Evolutionary conservation across 2,888 invertebrate species (phyloP).

Genomic region (Kuschelorhynchus macadamiae): DNA sequence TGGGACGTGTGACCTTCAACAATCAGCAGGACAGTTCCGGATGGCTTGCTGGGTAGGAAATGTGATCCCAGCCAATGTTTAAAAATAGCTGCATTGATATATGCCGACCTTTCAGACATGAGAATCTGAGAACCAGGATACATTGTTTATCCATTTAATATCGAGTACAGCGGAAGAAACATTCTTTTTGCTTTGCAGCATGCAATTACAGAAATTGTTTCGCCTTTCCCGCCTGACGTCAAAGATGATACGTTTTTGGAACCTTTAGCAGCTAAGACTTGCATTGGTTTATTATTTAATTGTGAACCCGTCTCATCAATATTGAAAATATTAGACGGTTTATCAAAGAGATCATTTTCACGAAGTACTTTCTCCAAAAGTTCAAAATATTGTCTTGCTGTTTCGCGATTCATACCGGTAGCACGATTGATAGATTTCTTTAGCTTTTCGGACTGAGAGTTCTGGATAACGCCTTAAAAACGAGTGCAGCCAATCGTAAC

Average conservation of each 20-base stretch:
- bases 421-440: too few species aligned
- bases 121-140: neutral
- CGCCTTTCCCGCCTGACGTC: constrained; percentile 45
- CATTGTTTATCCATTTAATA: constrained; percentile 47
- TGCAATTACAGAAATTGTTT: constrained; percentile 40
- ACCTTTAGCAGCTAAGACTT: constrained; percentile 9
- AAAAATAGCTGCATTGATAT: constrained; percentile 2
- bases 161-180: constrained; percentile 42
- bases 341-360: too few species aligned
- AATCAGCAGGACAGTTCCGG: neutral
- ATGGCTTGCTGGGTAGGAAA: neutral
- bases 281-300: constrained; percentile 26
- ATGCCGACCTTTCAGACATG: constrained; percentile 18
- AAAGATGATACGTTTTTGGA: constrained; percentile 28
- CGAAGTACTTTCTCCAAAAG: too few species aligned
- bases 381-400: too few species aligned
- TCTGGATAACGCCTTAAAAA: too few species aligned
- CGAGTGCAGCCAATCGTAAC: too few species aligned
- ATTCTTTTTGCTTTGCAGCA: constrained; percentile 47
- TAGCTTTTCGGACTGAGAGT: too few species aligned
- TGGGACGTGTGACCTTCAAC: neutral
- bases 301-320: constrained; percentile 37
- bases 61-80: neutral
- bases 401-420: too few species aligned
- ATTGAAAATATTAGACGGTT: constrained; percentile 23